A percentile compares a stretch with the other conserved stretches of the same genome.
Conservation (phyloP, 2,113 vertebrate genomes). For the Elaphurus davidianus region DNA sequence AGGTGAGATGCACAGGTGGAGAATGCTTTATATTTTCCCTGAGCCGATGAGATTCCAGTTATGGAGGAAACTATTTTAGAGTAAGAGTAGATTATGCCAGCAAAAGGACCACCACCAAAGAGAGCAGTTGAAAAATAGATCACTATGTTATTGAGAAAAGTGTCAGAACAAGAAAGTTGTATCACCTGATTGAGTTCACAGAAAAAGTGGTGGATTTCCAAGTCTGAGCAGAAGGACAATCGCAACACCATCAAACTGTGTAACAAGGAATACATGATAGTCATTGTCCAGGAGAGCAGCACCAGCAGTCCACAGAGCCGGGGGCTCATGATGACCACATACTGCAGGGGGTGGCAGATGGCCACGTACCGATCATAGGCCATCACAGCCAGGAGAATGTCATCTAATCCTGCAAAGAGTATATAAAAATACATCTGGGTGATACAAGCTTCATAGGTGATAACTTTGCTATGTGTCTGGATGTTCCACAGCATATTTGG, state of each 20-base stretch:
- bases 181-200: not conserved
- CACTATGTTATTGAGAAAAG: not conserved
- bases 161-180: not conserved
- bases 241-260: not conserved
- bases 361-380: not conserved
- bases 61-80: not conserved
- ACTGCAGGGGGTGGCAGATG: not conserved
- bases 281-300: not conserved
- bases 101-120: not conserved
- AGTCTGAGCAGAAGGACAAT: not conserved
- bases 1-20: not conserved
- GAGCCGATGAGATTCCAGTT: not conserved
- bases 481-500: not conserved
- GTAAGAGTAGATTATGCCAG: not conserved
- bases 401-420: not conserved
- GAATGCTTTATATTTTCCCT: not conserved
- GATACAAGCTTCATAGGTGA: not conserved
- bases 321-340: not conserved
- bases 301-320: not conserved
- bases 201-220: not conserved
- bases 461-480: not conserved
- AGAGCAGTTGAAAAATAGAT: not conserved
- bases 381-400: not conserved
- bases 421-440: not conserved
- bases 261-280: not conserved